Base-by-base conservation (phyloP, 2,797 vertebrate genomes). In the Heliangelus exortis region DNA sequence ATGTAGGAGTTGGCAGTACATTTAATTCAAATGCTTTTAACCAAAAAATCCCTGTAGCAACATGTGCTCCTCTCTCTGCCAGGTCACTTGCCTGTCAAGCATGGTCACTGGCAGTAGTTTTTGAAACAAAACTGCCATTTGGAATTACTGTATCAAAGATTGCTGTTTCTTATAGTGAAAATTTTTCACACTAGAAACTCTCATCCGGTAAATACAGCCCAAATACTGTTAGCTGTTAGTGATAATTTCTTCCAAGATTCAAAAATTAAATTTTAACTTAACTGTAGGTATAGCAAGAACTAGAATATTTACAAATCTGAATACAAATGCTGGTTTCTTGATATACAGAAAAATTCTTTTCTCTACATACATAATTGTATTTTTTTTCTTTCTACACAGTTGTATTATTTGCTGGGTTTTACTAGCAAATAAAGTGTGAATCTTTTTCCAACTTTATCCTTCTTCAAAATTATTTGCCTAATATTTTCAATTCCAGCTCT, bases 41-140 rank as follows among this genome's bases (percentile, higher is more conserved):
- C 62, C 78, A 57, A 84, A 95, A 94, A 91, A 93, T 76, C 84
- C 71, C 67, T 78, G 77, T 58, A 95, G 90, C 71, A 89, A 92
- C 66, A 73, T 67, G 74, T 83, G 55, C 57, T 91, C 6, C 57
- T 82, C 41, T 86, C 47, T 71, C 31, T 93, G 71, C 61, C 61
- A 71, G 74, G 78, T 93, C 87, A 80, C 65, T 93, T 85, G 55
- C 22, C 50, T 93, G 65, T 87, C 63, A 89, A 92, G 48, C 2
- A 0, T 69, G 33, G 63, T 67, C 77, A 72, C 61, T 87, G 67
- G 91, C 78, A 61, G 43, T 63, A 89, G 22, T n/a, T 48, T 92
- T 90, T 87, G 43, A 84, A 94, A 91, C 20, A 61, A 79, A 79
- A 15, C 51, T 57, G 28, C 45, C 65, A 65, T 90, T 93, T 1